Conservation (phyloP, 2,888 invertebrate genomes). For the Pegoplata infirma region DNA sequence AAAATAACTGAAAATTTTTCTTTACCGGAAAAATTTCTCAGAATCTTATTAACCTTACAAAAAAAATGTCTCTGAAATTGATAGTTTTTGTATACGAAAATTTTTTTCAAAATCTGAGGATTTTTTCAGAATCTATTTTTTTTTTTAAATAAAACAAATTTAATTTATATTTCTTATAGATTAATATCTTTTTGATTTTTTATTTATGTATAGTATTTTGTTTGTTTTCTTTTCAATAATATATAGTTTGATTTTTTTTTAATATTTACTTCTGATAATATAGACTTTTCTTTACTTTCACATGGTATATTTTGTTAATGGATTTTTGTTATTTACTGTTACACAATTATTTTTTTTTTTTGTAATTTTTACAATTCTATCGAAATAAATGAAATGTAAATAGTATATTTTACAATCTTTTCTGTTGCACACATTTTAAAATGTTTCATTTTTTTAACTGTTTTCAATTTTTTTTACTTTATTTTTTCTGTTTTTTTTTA, state of each 20-base stretch:
- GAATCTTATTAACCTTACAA: too few relatives aligned
- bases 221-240: conserved; percentile 46
- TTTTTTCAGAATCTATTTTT: too few relatives aligned
- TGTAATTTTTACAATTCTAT: conserved; percentile 44
- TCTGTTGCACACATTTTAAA: conserved; percentile 56
- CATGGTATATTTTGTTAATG: conserved; percentile 51
- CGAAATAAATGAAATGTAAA: conserved; percentile 59
- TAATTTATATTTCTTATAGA: conserved; percentile 35
- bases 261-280: conserved; percentile 66
- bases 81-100: too few relatives aligned
- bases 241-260: conserved; percentile 55
- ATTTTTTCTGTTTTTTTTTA: conserved; percentile 53
- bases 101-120: too few relatives aligned
- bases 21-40: too few relatives aligned
- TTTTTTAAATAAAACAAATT: conserved; percentile 17
- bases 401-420: conserved; percentile 62
- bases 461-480: conserved; percentile 33
- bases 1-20: too few relatives aligned
- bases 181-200: conserved; percentile 54
- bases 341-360: conserved; percentile 37
- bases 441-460: conserved; percentile 31
- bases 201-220: conserved; percentile 55
- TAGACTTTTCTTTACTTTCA: conserved; percentile 55
- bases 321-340: conserved; percentile 54
- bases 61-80: too few relatives aligned